Conservation (phyloP, 23 tunicate species). For the Ascidia mentula region DNA sequence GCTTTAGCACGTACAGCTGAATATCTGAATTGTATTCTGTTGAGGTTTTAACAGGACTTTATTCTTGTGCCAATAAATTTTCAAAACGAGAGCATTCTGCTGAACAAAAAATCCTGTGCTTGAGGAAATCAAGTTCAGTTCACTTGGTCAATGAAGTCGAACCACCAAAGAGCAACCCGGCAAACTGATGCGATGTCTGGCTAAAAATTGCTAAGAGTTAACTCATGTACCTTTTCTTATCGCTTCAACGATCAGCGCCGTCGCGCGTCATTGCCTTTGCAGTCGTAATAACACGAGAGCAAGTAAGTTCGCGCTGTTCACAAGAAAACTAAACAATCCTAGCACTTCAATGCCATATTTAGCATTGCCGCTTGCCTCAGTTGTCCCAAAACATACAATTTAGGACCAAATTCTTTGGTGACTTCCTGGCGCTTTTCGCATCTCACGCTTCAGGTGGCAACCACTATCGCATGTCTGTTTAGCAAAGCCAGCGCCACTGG, state of each 20-base stretch:
- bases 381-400: neutral
- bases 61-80: too few species aligned
- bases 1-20: too few species aligned
- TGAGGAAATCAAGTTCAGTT: constrained; percentile 9
- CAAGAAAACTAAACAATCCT: neutral
- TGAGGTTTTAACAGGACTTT: too few species aligned
- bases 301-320: neutral
- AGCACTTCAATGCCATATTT: neutral
- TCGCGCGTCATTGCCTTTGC: constrained; percentile 1
- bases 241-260: constrained; percentile 6
- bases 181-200: neutral
- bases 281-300: constrained; percentile 4
- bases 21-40: too few species aligned
- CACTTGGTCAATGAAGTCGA: neutral
- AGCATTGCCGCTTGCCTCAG: neutral
- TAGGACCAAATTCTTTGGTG: neutral
- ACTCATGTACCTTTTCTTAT: constrained; percentile 11
- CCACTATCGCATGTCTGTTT: constrained; percentile 12
- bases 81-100: neutral
- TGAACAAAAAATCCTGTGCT: neutral
- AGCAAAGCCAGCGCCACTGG: neutral
- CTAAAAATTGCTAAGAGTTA: neutral
- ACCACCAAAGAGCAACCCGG: neutral
- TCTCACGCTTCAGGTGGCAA: constrained; percentile 32
- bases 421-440: neutral